These are phyloP conservation scores for Gonocerus acuteangulatus DNA, from an alignment of 2,888 invertebrate species.

Conservation along the genomic window DNA sequence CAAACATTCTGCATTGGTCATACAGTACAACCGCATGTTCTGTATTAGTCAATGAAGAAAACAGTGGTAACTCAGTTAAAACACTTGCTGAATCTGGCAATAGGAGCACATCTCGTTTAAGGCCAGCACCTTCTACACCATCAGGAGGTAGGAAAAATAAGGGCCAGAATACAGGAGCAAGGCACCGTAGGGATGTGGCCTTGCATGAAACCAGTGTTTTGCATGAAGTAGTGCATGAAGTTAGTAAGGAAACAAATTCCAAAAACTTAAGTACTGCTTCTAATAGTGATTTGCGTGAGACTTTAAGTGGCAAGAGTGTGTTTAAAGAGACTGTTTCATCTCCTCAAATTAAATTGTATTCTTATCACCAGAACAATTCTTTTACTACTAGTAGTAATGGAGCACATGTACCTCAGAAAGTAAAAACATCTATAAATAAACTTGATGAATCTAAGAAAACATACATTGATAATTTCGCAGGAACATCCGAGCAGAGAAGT, in stretches of 20 bases:
- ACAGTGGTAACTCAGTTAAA: slow-evolving; percentile 35
- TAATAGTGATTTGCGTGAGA: neutral
- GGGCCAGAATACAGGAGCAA: slow-evolving; percentile 31
- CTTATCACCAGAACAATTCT: neutral
- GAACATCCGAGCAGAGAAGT: slow-evolving; percentile 1
- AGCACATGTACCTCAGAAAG: neutral
- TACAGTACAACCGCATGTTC: slow-evolving; percentile 76
- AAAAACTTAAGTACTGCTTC: neutral
- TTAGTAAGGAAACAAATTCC: neutral
- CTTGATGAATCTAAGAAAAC: slow-evolving; percentile 22
- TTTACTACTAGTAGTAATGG: too few relatives aligned
- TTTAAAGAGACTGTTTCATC: neutral
- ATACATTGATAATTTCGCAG: neutral
- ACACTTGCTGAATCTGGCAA: slow-evolving; percentile 31
- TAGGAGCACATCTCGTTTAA: slow-evolving; percentile 55
- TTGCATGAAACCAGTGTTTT: slow-evolving; percentile 50
- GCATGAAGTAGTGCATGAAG: slow-evolving; percentile 40
- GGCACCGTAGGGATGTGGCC: slow-evolving; percentile 61
- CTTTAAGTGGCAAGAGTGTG: slow-evolving; percentile 4
- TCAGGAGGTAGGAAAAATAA: slow-evolving; percentile 45
- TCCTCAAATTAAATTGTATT: neutral
- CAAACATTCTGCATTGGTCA: slow-evolving; percentile 76
- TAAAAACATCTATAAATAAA: slow-evolving; percentile 4
- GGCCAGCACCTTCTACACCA: slow-evolving; percentile 50
- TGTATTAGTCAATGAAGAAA: slow-evolving; percentile 57